phyloP scores from a whole-genome alignment of 92 coral and sea anemone species.

The Palythoa heliodiscus region DNA sequence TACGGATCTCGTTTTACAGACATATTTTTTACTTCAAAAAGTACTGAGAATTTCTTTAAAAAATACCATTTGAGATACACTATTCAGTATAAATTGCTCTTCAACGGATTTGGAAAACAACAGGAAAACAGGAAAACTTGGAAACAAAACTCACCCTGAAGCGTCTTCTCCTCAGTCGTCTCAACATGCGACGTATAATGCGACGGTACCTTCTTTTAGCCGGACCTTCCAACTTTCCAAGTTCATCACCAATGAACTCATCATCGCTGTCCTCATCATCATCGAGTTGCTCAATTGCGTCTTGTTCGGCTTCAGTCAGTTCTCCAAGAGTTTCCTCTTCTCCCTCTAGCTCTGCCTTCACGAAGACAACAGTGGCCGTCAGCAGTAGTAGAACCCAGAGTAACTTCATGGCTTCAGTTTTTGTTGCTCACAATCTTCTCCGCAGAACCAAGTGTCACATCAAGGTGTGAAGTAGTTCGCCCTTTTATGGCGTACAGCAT shows the following conservation, averaged over 20 bases:
- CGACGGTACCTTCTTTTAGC: not conserved
- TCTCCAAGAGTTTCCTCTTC: conserved; percentile 1
- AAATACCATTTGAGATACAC: too few relatives aligned
- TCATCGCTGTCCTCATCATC: not conserved
- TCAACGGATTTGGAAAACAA: too few relatives aligned
- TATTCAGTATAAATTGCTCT: too few relatives aligned
- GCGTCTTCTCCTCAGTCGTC: not conserved
- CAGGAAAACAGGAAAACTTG: too few relatives aligned
- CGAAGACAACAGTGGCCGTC: conserved; percentile 55
- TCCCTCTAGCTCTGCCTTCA: conserved; percentile 45
- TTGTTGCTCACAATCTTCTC: not conserved
- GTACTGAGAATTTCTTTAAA: too few relatives aligned
- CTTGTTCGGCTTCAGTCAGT: conserved; percentile 22
- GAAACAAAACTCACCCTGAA: too few relatives aligned
- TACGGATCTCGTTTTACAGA: too few relatives aligned
- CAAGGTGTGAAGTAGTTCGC: not conserved
- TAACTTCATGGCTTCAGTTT: conserved; percentile 50
- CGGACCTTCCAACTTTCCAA: not conserved
- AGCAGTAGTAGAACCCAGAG: conserved; percentile 45
- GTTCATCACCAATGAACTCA: not conserved
- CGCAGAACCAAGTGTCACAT: not conserved
- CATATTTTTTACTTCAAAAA: too few relatives aligned
- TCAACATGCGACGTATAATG: not conserved
- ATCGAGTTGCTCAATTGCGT: not conserved
- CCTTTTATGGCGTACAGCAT: not conserved